Evolutionary conservation across 92 coral and sea anemone species (phyloP), one percentile per base, ranked within the genome.

Genomic region (Heliopora coerulea): DNA sequence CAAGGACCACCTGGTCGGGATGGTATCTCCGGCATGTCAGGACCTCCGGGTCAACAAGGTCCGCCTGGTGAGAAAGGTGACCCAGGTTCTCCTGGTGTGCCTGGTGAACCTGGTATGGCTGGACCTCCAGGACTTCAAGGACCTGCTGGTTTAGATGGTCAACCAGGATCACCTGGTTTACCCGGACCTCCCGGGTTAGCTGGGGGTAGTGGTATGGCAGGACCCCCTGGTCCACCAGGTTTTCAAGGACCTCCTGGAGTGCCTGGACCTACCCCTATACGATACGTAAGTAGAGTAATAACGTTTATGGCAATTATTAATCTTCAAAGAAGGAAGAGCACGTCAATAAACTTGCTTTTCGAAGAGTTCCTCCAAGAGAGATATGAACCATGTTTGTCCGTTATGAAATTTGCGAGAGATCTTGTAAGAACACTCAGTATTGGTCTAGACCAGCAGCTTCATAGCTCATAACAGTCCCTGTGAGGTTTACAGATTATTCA

Each of bases 181-280:
- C 89, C 99, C 14, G 99, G 99, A 65, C 83, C 96, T n/a, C 83
- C 96, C 40, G 99, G 99, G 82, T 83, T 85, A 86, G 90, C 88
- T 26, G 99, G 99, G 49, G 99, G 99, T 59, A 95, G 99, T 56
- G 99, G 99, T 82, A 88, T 88, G 96, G 88, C 93, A 59, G 99
- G 99, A 59, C 82, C 87, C 8, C 95, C 96, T 40, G 99, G 99
- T 79, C 75, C 83, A 65, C 89, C 91, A 30, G 99, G 99, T 54
- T 66, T 89, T 56, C 88, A 84, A 24, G 99, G 99, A 68, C 95
- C 95, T 8, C 95, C 91, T 25, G 99, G 99, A 73, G 62, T 91
- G 20, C 80, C 97, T 54, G 99, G 99, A 20, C 99, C 99, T 44
- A 95, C 99, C 18, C 96, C 99, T 28, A 90, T 95, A 81, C 83